phyloP scores from a whole-genome alignment of 1,140 invertebrate genomes.

The Acromyrmex charruanus region DNA sequence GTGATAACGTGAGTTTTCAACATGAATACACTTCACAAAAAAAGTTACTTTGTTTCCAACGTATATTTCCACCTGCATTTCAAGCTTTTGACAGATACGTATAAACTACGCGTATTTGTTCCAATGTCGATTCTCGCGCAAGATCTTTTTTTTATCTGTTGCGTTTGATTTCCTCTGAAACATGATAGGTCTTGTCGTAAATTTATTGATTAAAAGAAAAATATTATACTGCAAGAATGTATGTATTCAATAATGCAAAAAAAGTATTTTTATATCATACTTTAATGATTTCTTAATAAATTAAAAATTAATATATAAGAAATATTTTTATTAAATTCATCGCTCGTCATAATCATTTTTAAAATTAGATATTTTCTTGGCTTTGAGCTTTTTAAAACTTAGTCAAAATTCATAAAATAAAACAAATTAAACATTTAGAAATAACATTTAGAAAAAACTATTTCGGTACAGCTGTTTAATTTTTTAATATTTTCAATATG shows the following conservation, averaged over 20 bases:
- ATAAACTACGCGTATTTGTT: slow-evolving; percentile 44
- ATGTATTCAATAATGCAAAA: neutral
- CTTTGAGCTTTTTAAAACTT: neutral
- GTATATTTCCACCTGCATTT: slow-evolving; percentile 35
- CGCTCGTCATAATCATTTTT: neutral
- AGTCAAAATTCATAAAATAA: neutral
- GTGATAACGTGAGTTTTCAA: slow-evolving; percentile 44
- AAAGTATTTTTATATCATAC: neutral
- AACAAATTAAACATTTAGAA: neutral
- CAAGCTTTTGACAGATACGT: slow-evolving; percentile 39
- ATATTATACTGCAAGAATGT: neutral
- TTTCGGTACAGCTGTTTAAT: neutral
- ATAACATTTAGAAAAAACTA: neutral
- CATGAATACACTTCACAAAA: slow-evolving; percentile 44
- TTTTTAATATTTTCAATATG: slow-evolving; percentile 11
- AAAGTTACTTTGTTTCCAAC: slow-evolving; percentile 40
- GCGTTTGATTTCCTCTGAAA: slow-evolving; percentile 2
- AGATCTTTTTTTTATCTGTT: slow-evolving; percentile 35
- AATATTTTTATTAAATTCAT: neutral
- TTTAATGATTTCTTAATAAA: neutral
- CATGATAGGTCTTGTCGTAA: neutral
- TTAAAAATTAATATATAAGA: neutral
- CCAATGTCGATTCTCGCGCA: slow-evolving; percentile 5
- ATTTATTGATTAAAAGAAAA: neutral
- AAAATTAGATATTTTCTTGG: neutral